A percentile compares a stretch with the other conserved stretches of the same genome.
These are phyloP conservation scores for Sinhomidia bicolor DNA, from an alignment of 2,888 invertebrate genomes.

Conservation along the genomic window DNA sequence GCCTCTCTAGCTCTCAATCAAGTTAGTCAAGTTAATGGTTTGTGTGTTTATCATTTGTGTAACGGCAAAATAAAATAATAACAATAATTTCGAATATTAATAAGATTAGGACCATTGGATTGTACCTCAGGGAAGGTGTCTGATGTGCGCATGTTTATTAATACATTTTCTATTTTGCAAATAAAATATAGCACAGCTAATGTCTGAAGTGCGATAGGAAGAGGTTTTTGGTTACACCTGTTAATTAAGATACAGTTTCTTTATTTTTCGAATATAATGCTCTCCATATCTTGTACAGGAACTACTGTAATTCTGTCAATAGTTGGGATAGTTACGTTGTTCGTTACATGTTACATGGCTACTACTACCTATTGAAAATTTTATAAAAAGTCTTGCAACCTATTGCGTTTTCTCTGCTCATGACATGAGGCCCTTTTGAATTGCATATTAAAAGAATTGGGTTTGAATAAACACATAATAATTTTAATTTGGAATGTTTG, in stretches of 20 bases:
- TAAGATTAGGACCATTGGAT: background rate
- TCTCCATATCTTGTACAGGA: background rate
- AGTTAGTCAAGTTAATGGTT: background rate
- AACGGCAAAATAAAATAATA: too few relatives aligned
- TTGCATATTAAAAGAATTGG: too few relatives aligned
- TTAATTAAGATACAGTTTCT: background rate
- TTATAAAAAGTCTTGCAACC: too few relatives aligned
- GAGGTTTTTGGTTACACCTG: constrained; percentile 34
- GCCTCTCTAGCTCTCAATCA: background rate
- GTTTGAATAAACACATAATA: too few relatives aligned
- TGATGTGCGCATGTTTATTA: background rate
- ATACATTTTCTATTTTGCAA: background rate
- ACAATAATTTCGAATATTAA: background rate
- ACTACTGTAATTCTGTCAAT: background rate
- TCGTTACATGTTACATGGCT: too few relatives aligned
- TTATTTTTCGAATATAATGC: background rate
- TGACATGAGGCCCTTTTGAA: too few relatives aligned
- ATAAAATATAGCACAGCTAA: background rate
- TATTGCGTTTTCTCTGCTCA: too few relatives aligned
- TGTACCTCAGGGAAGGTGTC: background rate
- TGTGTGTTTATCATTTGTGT: background rate
- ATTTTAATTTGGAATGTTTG: too few relatives aligned
- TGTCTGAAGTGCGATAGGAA: constrained; percentile 44
- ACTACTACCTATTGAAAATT: too few relatives aligned
- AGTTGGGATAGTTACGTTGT: background rate